Base-by-base conservation (phyloP, 2,888 invertebrate species). In the Drosophila hamatofila region DNA sequence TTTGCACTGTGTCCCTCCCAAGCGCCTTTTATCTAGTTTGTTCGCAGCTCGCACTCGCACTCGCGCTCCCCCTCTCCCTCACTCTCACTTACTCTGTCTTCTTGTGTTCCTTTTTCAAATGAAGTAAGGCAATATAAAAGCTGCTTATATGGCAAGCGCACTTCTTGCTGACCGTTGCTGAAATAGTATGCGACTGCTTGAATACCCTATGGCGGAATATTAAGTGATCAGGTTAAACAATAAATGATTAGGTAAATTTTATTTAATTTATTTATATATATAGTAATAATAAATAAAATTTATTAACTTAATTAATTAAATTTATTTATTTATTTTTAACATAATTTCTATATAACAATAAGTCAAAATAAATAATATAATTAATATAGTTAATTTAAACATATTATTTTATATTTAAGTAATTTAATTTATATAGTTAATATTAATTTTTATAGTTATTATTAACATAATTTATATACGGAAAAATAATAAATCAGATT, bases 111-210 rank as follows among this genome's bases (percentile, higher is more conserved):
- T 27, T 49, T 59, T 65, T 65, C 48, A 73, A 86, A 78, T 86
- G 71, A 86, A 83, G 80, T 72, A 75, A 75, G 84, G 78, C 83
- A 86, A 63, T 68, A 81, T 73, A 76, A 86, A 88, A 88, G 83
- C 78, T 66, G 70, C 83, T 84, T 87, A 83, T 69, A 71, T 62
- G 79, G 59, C 58, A 44, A 65, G 62, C 58, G 49, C 58, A 60
- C 54, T 70, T 49, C 48, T 64, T 58, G 59, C 58, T 35, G 52
- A 54, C 30, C 58, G 30, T 52, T 46, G 48, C 12, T 49, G 23
- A 23, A n/a, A 3, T 18, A 2, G 48, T 70, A 62, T 67, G 51
- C 51, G 37, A 64, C 55, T 60, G 49, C 30, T 30, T 1, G 11
- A 3, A 52, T 63, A 48, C 75, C 56, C 56, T 44, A 23, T 14